Conservation (phyloP, 2,888 invertebrate species). For the Rosalia funebris region DNA sequence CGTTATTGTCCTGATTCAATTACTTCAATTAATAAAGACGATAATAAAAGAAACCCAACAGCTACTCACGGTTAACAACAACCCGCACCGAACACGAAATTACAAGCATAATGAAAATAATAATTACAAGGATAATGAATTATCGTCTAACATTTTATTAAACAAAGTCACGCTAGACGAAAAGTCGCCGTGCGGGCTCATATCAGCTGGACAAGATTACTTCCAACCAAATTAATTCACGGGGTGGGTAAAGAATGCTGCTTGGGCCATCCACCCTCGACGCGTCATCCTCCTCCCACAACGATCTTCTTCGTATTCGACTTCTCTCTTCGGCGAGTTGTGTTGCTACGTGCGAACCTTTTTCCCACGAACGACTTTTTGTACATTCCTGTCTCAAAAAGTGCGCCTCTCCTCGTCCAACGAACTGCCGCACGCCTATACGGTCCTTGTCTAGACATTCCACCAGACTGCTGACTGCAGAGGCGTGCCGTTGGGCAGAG, state of each 20-base stretch:
- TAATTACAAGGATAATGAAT: constrained; percentile 24
- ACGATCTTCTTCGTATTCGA: constrained; percentile 16
- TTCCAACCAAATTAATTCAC: constrained; percentile 51
- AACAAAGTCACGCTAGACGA: constrained; percentile 42
- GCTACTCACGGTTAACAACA: too few relatives aligned
- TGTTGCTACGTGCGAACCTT: constrained; percentile 58
- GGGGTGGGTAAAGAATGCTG: constrained; percentile 56
- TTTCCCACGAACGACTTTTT: constrained; percentile 63
- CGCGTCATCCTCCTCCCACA: constrained; percentile 30
- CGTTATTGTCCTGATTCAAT: too few relatives aligned
- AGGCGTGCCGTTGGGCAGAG: constrained; percentile 27
- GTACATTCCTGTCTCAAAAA: constrained; percentile 61
- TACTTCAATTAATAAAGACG: too few relatives aligned
- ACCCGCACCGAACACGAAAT: too few relatives aligned
- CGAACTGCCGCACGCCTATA: constrained; percentile 36
- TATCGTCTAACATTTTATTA: constrained; percentile 17
- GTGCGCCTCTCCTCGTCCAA: constrained; percentile 52
- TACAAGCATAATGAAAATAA: constrained; percentile 21
- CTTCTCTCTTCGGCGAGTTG: constrained; percentile 18
- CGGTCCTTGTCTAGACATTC: constrained; percentile 60
- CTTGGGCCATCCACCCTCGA: constrained; percentile 45
- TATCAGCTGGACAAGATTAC: constrained; percentile 44
- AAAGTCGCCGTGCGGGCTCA: constrained; percentile 41
- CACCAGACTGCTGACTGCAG: constrained; percentile 50
- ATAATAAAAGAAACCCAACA: too few relatives aligned